These are phyloP conservation scores for Sycophila sp. DNA, from an alignment of 1,140 invertebrate species.

Conservation along the genomic window DNA sequence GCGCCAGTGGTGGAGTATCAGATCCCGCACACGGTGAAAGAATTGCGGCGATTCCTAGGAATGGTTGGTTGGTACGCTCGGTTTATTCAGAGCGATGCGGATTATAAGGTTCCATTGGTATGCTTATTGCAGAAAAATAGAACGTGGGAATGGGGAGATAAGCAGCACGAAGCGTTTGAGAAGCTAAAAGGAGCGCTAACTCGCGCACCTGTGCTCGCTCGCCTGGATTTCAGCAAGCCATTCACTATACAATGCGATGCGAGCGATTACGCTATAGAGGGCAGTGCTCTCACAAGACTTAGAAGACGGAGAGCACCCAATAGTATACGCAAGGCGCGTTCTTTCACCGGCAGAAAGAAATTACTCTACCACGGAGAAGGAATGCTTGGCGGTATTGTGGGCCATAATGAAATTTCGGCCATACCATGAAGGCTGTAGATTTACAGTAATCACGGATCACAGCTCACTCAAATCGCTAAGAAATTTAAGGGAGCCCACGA, in stretches of 20 bases:
- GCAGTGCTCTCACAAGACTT: slow-evolving; percentile 40
- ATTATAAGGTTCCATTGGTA: slow-evolving; percentile 41
- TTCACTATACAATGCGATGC: slow-evolving; percentile 50
- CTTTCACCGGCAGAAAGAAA: slow-evolving; percentile 17
- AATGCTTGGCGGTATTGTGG: slow-evolving; percentile 61
- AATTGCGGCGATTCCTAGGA: slow-evolving; percentile 42
- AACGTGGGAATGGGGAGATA: neutral
- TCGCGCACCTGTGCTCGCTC: neutral
- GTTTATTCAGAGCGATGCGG: slow-evolving; percentile 55
- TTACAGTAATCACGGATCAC: slow-evolving; percentile 65
- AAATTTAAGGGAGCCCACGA: slow-evolving; percentile 50
- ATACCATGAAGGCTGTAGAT: slow-evolving; percentile 54
- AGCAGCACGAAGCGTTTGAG: slow-evolving; percentile 34
- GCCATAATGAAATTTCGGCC: slow-evolving; percentile 30
- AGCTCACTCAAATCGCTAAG: slow-evolving; percentile 63
- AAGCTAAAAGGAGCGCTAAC: slow-evolving; percentile 27
- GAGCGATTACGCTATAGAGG: slow-evolving; percentile 41
- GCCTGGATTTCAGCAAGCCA: slow-evolving; percentile 42
- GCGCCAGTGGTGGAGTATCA: neutral
- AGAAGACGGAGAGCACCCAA: slow-evolving; percentile 19
- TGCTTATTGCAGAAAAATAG: neutral
- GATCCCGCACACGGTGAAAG: neutral
- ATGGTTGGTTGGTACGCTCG: slow-evolving; percentile 51
- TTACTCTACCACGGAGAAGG: slow-evolving; percentile 56
- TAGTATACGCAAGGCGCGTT: slow-evolving; percentile 35